phyloP scores from a whole-genome alignment of 2,113 vertebrate genomes.

The Eurypyga helias region DNA sequence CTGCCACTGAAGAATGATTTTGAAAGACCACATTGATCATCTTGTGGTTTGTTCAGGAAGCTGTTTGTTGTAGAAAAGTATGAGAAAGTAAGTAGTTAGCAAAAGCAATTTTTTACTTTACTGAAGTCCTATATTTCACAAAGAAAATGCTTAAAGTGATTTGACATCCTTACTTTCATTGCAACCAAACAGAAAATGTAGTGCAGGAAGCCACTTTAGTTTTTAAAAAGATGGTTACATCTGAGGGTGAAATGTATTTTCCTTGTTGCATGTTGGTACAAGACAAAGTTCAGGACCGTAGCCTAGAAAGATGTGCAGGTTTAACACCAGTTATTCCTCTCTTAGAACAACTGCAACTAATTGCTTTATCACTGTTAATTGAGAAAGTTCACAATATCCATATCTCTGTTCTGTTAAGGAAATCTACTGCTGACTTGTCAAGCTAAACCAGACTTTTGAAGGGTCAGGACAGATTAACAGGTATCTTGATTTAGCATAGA shows the following conservation, averaged over 20 bases:
- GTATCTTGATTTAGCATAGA: neutral
- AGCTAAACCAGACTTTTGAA: neutral
- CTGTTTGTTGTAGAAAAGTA: neutral
- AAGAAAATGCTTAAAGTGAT: neutral
- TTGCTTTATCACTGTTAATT: neutral
- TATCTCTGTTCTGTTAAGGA: neutral
- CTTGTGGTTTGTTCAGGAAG: neutral
- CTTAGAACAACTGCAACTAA: accelerated
- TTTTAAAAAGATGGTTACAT: neutral
- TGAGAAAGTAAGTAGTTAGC: neutral
- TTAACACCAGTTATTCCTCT: neutral
- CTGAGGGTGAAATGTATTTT: neutral
- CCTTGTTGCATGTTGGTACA: neutral
- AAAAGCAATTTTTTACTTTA: constrained; percentile 13
- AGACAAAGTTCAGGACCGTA: neutral
- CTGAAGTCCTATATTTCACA: neutral
- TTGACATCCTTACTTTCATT: neutral
- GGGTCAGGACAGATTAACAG: neutral
- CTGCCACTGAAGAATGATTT: constrained; percentile 8
- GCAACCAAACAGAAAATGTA: neutral
- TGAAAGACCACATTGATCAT: constrained; percentile 22
- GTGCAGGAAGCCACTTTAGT: neutral
- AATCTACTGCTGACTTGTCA: neutral
- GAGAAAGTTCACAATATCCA: neutral
- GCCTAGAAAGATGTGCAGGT: neutral